These are phyloP conservation scores for Euleptes europaea DNA, from an alignment of 2,113 vertebrate genomes.

Conservation along the genomic window DNA sequence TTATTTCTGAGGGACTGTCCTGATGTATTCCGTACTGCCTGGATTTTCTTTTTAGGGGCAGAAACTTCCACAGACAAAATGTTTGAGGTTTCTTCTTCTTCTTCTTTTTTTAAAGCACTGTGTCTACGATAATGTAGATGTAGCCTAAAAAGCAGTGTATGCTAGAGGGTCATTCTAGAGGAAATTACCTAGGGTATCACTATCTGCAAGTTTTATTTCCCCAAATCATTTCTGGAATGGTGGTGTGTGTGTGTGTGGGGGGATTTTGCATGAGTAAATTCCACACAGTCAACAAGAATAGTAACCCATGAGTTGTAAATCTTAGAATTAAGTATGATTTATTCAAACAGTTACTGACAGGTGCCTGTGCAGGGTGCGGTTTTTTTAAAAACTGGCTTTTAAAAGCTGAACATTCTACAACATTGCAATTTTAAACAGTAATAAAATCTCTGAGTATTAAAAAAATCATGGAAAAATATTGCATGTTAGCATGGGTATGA, in stretches of 20 bases:
- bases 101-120: neutral
- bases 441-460: neutral
- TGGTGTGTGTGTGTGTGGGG: too few relatives aligned
- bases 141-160: conserved; percentile 21
- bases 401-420: neutral
- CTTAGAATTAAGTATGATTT: neutral
- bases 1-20: neutral
- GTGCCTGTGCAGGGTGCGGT: too few relatives aligned
- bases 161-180: conserved; percentile 42
- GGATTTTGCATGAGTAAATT: conserved; percentile 51
- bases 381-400: neutral
- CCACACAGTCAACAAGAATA: neutral
- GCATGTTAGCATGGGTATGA: neutral
- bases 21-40: neutral
- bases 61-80: neutral
- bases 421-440: neutral
- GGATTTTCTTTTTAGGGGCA: conserved; percentile 10
- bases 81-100: neutral
- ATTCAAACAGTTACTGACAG: neutral
- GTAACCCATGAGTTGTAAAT: neutral
- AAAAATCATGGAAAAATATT: neutral
- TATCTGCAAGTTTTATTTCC: conserved; percentile 44
- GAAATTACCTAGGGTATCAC: conserved; percentile 31
- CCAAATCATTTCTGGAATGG: conserved; percentile 31
- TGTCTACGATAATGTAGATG: neutral